Conservation (phyloP, 1,140 invertebrate species). For the Limonius californicus region DNA sequence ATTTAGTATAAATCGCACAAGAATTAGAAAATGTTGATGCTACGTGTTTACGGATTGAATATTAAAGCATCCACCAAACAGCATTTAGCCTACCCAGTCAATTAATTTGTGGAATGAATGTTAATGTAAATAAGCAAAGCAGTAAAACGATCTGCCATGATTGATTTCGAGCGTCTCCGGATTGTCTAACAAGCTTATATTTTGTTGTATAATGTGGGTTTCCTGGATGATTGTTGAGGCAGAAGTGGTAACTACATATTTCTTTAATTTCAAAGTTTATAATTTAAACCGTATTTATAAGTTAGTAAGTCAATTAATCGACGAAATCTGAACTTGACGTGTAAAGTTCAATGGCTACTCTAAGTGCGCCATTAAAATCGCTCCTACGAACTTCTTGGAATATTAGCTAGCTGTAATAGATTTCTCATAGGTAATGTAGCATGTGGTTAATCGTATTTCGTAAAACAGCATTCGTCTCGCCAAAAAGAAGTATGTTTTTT, state of each 20-base stretch:
- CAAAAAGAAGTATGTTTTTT: too few species aligned
- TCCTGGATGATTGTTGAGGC: background rate
- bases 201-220: background rate
- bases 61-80: too few species aligned
- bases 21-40: too few species aligned
- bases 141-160: background rate
- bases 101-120: background rate
- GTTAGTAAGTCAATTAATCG: background rate
- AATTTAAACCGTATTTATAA: background rate
- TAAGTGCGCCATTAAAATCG: background rate
- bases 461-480: too few species aligned
- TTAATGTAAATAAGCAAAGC: background rate
- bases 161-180: background rate
- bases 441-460: too few species aligned
- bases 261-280: background rate
- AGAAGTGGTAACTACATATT: background rate
- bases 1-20: too few species aligned
- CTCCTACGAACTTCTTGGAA: too few species aligned
- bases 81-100: too few species aligned
- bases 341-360: background rate
- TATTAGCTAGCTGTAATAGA: too few species aligned
- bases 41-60: too few species aligned
- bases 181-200: background rate
- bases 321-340: background rate
- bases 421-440: too few species aligned